These are phyloP conservation scores for Epirrita christyi DNA, from an alignment of 2,888 invertebrate genomes.

Conservation along the genomic window DNA sequence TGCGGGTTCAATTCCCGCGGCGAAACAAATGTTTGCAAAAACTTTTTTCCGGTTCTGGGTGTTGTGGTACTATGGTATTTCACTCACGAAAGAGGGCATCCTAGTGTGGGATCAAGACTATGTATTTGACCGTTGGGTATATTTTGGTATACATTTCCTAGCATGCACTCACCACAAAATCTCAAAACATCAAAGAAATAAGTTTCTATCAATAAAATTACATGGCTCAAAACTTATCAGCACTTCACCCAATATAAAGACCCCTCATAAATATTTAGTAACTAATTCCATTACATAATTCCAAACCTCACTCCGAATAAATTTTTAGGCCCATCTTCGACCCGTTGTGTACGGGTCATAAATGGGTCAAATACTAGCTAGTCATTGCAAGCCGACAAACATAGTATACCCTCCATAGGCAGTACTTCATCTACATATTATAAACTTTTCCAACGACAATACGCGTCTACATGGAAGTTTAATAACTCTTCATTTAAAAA, in stretches of 20 bases:
- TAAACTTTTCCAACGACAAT: too few species aligned
- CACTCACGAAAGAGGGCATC: too few species aligned
- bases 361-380: slow-evolving; percentile 25
- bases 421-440: background rate
- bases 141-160: too few species aligned
- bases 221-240: slow-evolving; percentile 3
- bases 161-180: too few species aligned
- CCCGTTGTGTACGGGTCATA: slow-evolving; percentile 2
- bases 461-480: too few species aligned
- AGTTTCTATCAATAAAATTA: background rate
- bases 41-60: too few species aligned
- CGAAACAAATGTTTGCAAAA: too few species aligned
- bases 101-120: too few species aligned
- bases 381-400: slow-evolving; percentile 9
- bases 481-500: too few species aligned
- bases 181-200: background rate
- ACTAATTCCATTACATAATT: slow-evolving; percentile 23
- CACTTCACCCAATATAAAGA: slow-evolving; percentile 2
- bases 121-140: too few species aligned
- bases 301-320: slow-evolving; percentile 7
- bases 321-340: slow-evolving; percentile 11
- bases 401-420: slow-evolving; percentile 3
- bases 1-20: too few species aligned
- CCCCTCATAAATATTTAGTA: slow-evolving; percentile 24
- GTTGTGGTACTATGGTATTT: too few species aligned